Evolutionary conservation across 2,797 vertebrate species (phyloP), one percentile per base, ranked within the genome.

Genomic region (Manis crassicaudata): DNA sequence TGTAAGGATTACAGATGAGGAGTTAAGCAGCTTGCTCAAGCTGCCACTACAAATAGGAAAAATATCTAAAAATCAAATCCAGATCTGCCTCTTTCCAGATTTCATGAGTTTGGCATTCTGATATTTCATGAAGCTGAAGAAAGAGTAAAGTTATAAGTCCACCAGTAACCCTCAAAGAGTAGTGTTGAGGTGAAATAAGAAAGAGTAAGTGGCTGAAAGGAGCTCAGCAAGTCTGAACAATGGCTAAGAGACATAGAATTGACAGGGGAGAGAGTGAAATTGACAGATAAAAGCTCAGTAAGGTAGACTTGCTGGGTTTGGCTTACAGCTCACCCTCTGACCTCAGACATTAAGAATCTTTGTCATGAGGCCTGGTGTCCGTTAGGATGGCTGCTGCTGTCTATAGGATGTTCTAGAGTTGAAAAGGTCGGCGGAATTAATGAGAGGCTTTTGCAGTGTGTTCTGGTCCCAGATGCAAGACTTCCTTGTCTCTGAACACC

Each of bases 1-100:
- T 87, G 11, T 25, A 96, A 67, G 25, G 54, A 65, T 92, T 76
- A 50, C 5, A 86, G 68, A 54, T 70, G 21, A 88, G 73, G 86
- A 82, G 8, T 50, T 70, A 50, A 63, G 52, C 40, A 50, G 50
- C n/a, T 86, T 87, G 29, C 5, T 86, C 17, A 54, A 94, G 37
- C 5, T 60, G 10, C n/a, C 46, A 35, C 27, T 70, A 18, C 14
- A 75, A 88, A 92, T 37, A 80, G 46, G 21, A 37, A 46, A 83
- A 70, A 75, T 21, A 90, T 11, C 52, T 68, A 62, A 72, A 70
- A 83, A 63, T 86, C 72, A 92, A 95, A 86, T 88, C 54, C 43
- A 90, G 27, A 1, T 35, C 56, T 73, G 12, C 40, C 18, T 93
- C 16, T 1, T 35, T 94, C 56, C 18, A 85, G 63, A 77, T 70